phyloP scores from a whole-genome alignment of 2,113 vertebrate species.

The Danio rerio region GRCz12tu NC_133185.1:3974001-3974500 shows the following conservation, averaged over 20 bases:
- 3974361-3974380: constrained; percentile 4
- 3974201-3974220: constrained; percentile 27
- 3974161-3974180: constrained; percentile 35
- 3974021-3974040: neutral
- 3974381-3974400: constrained; percentile 69
- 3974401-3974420: neutral
- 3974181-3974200: constrained; percentile 46
- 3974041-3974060: constrained; percentile 30
- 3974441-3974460: too few species aligned
- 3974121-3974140: constrained; percentile 10
- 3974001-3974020: neutral
- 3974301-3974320: constrained; percentile 64
- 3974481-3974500: too few species aligned
- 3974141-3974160: constrained; percentile 21
- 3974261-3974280: constrained; percentile 54
- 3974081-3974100: constrained; percentile 35
- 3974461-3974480: too few species aligned
- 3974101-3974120: constrained; percentile 37
- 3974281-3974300: constrained; percentile 58
- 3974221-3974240: constrained; percentile 31
- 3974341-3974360: constrained; percentile 68
- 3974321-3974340: constrained; percentile 73
- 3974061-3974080: constrained; percentile 31
- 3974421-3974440: neutral
- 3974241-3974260: neutral